phyloP scores from a whole-genome alignment of 2,113 vertebrate species.

The Zootoca vivipara region DNA sequence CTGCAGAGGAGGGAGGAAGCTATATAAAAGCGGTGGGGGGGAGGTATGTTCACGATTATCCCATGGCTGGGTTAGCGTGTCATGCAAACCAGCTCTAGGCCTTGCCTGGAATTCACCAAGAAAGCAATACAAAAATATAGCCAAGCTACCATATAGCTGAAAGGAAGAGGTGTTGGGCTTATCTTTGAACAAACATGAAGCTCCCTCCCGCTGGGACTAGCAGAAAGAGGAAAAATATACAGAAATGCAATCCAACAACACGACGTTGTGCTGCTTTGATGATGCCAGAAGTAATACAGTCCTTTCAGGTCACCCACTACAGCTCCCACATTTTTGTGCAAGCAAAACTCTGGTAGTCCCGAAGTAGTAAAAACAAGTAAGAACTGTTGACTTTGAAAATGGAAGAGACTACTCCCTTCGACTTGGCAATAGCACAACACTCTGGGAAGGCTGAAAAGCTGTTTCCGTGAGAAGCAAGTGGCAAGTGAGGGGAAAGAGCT shows the following conservation, averaged over 20 bases:
- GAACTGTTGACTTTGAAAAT: slow-evolving; percentile 67
- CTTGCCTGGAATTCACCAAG: background rate
- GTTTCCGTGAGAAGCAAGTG: slow-evolving; percentile 63
- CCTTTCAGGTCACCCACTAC: slow-evolving; percentile 49
- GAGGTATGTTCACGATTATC: too few relatives aligned
- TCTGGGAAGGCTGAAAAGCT: slow-evolving; percentile 61
- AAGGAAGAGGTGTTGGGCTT: slow-evolving; percentile 12
- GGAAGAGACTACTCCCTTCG: slow-evolving; percentile 60
- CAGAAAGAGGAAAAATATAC: slow-evolving; percentile 41
- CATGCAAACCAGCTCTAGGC: background rate
- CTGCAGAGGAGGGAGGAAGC: too few relatives aligned
- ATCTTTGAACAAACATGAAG: slow-evolving; percentile 35
- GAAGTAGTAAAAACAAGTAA: slow-evolving; percentile 53
- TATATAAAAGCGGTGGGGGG: too few relatives aligned
- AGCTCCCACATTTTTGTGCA: slow-evolving; percentile 33
- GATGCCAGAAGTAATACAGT: slow-evolving; percentile 61
- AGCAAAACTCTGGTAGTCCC: slow-evolving; percentile 55
- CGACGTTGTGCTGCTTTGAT: slow-evolving; percentile 51
- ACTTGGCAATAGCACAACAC: slow-evolving; percentile 56
- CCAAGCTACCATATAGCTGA: background rate
- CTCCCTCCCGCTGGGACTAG: background rate
- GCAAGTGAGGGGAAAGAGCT: slow-evolving; percentile 40
- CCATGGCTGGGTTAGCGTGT: too few relatives aligned
- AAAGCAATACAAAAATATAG: slow-evolving; percentile 17
- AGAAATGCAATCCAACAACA: slow-evolving; percentile 41